These are phyloP conservation scores for Forpus xanthops DNA, from an alignment of 2,797 vertebrate species.

Conservation along the genomic window DNA sequence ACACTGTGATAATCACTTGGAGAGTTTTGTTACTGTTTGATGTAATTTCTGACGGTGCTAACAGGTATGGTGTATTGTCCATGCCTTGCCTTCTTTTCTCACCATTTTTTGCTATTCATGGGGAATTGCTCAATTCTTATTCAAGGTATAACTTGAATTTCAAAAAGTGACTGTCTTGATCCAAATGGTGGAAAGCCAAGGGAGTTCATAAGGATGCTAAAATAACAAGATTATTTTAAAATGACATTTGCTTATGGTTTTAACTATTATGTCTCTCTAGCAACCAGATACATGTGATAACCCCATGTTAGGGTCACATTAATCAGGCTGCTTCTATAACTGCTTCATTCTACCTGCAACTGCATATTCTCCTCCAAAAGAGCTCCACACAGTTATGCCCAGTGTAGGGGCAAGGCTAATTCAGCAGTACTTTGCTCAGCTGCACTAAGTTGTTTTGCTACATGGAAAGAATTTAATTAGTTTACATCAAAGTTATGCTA, in stretches of 20 bases:
- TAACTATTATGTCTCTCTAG: background rate
- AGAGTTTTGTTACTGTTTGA: background rate
- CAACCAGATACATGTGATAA: background rate
- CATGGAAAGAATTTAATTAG: constrained; percentile 43
- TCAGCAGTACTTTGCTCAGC: background rate
- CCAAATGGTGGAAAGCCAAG: background rate
- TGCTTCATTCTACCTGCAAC: constrained; percentile 1
- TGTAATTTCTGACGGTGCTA: background rate
- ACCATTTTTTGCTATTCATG: background rate
- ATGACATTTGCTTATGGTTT: background rate
- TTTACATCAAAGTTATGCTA: constrained; percentile 52
- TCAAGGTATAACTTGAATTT: background rate
- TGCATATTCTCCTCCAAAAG: background rate
- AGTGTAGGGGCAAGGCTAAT: background rate
- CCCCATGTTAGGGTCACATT: background rate
- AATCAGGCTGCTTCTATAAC: background rate
- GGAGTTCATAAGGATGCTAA: background rate
- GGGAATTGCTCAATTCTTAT: background rate
- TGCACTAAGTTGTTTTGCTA: constrained; percentile 7
- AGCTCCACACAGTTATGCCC: background rate
- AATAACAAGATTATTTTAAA: constrained; percentile 7
- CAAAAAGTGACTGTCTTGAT: background rate
- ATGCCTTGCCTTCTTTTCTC: background rate
- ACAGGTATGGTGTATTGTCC: background rate
- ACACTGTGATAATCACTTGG: background rate